Evolutionary conservation across 2,888 invertebrate species (phyloP).

Genomic region (Mesorhabditis sp.): DNA sequence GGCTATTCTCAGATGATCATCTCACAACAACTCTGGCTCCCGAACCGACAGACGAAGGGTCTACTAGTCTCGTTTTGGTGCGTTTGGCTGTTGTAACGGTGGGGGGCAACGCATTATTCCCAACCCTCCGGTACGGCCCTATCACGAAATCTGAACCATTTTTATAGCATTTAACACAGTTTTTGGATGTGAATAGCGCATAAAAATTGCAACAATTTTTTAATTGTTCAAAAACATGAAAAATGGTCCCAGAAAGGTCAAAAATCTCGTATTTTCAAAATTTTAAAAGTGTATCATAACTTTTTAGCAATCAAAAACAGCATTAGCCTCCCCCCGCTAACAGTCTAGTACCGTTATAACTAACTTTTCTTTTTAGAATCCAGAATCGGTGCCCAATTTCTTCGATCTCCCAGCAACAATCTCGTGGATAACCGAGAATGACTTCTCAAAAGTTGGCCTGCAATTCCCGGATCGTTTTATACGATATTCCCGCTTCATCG

Average conservation of each 20-base stretch:
- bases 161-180: too few relatives aligned
- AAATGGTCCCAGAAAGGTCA: not conserved
- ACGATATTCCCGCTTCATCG: slow-evolving; percentile 27
- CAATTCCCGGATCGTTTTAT: slow-evolving; percentile 51
- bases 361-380: too few relatives aligned
- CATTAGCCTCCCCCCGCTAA: slow-evolving; percentile 18
- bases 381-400: slow-evolving; percentile 10
- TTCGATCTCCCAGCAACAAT: slow-evolving; percentile 40
- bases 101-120: too few relatives aligned
- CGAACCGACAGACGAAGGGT: too few relatives aligned
- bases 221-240: too few relatives aligned
- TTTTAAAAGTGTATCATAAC: not conserved
- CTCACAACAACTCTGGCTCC: not conserved
- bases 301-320: not conserved
- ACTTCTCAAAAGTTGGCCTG: slow-evolving; percentile 40
- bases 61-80: too few relatives aligned
- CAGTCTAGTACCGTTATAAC: too few relatives aligned
- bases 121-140: too few relatives aligned
- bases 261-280: slow-evolving; percentile 10
- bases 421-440: slow-evolving; percentile 38
- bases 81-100: too few relatives aligned
- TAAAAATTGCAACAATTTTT: too few relatives aligned
- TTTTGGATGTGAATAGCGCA: too few relatives aligned
- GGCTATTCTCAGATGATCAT: not conserved
- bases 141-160: too few relatives aligned